phyloP scores from a whole-genome alignment of 2,888 invertebrate species.

The Hirtodrosophila duncani region DNA sequence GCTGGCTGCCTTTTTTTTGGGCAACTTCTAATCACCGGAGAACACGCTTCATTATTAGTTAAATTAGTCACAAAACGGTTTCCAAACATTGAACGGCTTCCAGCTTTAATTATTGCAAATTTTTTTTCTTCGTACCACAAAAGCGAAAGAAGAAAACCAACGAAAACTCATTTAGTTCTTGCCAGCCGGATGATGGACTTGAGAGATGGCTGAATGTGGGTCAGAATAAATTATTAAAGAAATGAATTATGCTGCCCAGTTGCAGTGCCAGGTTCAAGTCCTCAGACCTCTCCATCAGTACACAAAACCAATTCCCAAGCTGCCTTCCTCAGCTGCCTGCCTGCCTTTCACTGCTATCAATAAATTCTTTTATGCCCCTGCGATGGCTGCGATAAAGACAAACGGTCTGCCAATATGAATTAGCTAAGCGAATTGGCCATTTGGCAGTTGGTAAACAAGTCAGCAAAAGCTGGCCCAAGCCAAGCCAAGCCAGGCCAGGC shows the following conservation, averaged over 20 bases:
- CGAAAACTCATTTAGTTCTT: slow-evolving; percentile 27
- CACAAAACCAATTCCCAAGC: slow-evolving; percentile 24
- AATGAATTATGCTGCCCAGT: slow-evolving; percentile 59
- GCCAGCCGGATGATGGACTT: slow-evolving; percentile 9
- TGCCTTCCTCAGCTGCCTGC: slow-evolving; percentile 21
- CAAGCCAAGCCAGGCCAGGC: not conserved
- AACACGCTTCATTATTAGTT: slow-evolving; percentile 65
- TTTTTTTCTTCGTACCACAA: no score
- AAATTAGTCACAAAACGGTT: slow-evolving; percentile 72
- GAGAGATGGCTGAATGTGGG: slow-evolving; percentile 50
- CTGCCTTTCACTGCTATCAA: slow-evolving; percentile 70
- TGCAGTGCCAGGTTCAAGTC: slow-evolving; percentile 30
- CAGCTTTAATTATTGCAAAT: slow-evolving; percentile 61
- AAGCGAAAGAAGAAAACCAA: slow-evolving; percentile 33
- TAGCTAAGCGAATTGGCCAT: slow-evolving; percentile 69
- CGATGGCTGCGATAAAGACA: slow-evolving; percentile 66
- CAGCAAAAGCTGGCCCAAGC: slow-evolving; percentile 14
- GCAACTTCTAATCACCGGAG: slow-evolving; percentile 62
- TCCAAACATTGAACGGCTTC: slow-evolving; percentile 34
- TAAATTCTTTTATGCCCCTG: slow-evolving; percentile 51
- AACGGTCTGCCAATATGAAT: slow-evolving; percentile 69
- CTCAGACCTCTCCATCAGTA: slow-evolving; percentile 15
- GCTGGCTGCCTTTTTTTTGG: slow-evolving; percentile 37
- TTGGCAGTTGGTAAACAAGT: slow-evolving; percentile 60
- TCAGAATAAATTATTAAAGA: slow-evolving; percentile 70